Percentiles rank a stretch among this genome's conserved stretches.
These are phyloP conservation scores for Caradrina kadenii DNA, from an alignment of 2,888 invertebrate genomes.

Conservation along the genomic window DNA sequence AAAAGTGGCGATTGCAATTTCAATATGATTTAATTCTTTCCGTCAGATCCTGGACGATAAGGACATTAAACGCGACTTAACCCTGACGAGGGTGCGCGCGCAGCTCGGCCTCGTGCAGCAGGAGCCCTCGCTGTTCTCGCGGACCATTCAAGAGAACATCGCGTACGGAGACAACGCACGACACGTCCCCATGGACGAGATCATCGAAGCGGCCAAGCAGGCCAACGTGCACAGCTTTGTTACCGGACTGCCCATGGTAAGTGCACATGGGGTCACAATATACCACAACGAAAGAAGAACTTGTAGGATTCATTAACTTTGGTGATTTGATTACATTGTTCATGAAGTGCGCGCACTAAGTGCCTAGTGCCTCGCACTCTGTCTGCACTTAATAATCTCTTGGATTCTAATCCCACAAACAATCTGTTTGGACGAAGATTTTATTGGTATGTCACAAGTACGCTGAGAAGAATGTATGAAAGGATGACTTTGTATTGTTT, in stretches of 20 bases:
- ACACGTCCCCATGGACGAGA: constrained; percentile 91
- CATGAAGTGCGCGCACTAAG: too few species aligned
- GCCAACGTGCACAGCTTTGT: constrained; percentile 95
- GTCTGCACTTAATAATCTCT: too few species aligned
- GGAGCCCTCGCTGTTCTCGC: constrained; percentile 95
- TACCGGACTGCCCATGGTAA: constrained; percentile 91
- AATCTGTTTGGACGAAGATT: too few species aligned
- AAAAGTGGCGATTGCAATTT: too few species aligned
- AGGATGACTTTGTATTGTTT: too few species aligned
- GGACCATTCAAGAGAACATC: constrained; percentile 95
- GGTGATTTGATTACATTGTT: constrained; percentile 3
- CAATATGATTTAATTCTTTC: constrained; percentile 34
- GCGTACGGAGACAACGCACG: constrained; percentile 95
- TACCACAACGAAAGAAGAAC: constrained; percentile 25
- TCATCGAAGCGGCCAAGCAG: constrained; percentile 93
- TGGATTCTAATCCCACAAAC: too few species aligned
- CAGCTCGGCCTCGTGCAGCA: constrained; percentile 95
- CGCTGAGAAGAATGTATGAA: too few species aligned
- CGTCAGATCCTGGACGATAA: constrained; percentile 87
- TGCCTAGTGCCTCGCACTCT: too few species aligned
- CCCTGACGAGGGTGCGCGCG: constrained; percentile 92
- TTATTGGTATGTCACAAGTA: too few species aligned
- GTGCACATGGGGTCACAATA: constrained; percentile 38
- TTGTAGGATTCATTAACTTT: too few species aligned
- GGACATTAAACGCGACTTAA: constrained; percentile 90